phyloP scores from a whole-genome alignment of 1,140 invertebrate genomes.

The Pantala flavescens region DNA sequence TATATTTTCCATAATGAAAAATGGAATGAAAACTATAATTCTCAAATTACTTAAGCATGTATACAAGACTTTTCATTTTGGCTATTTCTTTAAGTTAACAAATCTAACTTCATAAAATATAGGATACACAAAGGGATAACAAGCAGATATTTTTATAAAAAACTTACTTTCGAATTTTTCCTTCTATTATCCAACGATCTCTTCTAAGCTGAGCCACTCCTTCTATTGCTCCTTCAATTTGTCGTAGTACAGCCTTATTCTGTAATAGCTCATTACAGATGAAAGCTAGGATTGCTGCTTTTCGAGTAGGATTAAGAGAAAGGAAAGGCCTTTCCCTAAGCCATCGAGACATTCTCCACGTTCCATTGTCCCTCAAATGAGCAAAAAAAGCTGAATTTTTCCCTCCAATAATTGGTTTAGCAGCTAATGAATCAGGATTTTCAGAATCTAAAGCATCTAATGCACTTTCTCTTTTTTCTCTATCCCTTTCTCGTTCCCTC shows the following conservation, averaged over 20 bases:
- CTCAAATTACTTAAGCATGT: too few relatives aligned
- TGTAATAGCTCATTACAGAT: conserved; percentile 89
- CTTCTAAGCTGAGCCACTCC: conserved; percentile 62
- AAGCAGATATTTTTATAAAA: not conserved
- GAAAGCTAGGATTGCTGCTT: conserved; percentile 77
- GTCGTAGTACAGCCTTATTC: conserved; percentile 75
- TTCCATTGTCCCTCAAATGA: conserved; percentile 59
- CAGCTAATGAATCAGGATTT: not conserved
- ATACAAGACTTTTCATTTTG: too few relatives aligned
- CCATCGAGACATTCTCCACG: conserved; percentile 62
- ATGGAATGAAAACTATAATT: too few relatives aligned
- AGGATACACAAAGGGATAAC: too few relatives aligned
- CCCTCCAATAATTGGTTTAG: conserved; percentile 31
- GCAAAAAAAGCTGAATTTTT: conserved; percentile 70
- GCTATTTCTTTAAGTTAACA: too few relatives aligned
- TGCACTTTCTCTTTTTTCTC: not conserved
- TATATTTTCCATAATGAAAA: too few relatives aligned
- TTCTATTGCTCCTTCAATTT: conserved; percentile 66
- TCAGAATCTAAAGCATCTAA: not conserved
- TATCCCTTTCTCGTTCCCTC: conserved; percentile 28
- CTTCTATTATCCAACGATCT: conserved; percentile 73
- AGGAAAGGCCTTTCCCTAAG: conserved; percentile 73
- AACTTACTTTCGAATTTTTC: conserved; percentile 76
- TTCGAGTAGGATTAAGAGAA: conserved; percentile 72
- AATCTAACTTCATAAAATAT: too few relatives aligned